Percentiles rank a stretch among this genome's conserved stretches.
These are phyloP conservation scores for Melanotaenia trifasciata DNA, from an alignment of 2,797 vertebrate species.

Conservation along the genomic window DNA sequence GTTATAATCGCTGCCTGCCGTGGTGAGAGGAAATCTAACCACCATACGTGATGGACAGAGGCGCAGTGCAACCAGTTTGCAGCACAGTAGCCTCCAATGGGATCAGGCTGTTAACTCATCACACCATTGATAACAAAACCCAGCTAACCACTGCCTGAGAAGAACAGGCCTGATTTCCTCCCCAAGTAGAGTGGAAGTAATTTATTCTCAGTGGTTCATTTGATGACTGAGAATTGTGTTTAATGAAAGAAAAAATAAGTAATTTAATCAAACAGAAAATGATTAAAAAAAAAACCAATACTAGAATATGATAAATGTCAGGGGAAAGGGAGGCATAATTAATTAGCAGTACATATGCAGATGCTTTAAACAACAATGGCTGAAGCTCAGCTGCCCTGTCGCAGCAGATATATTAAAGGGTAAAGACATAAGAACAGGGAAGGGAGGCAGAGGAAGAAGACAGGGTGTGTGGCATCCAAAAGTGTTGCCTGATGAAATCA, in stretches of 20 bases:
- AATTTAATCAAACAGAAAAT: slow-evolving; percentile 13
- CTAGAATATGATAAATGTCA: not conserved
- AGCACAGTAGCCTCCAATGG: slow-evolving; percentile 38
- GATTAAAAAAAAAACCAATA: slow-evolving; percentile 12
- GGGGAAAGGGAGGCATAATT: not conserved
- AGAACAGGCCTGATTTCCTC: slow-evolving; percentile 35
- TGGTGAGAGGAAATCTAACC: slow-evolving; percentile 70
- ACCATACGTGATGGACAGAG: slow-evolving; percentile 73
- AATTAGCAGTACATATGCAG: slow-evolving; percentile 15
- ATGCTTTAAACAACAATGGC: slow-evolving; percentile 32
- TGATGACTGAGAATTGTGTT: slow-evolving; percentile 42
- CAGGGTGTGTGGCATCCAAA: slow-evolving; percentile 63
- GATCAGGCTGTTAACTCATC: slow-evolving; percentile 59
- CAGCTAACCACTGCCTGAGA: slow-evolving; percentile 32
- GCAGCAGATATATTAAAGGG: slow-evolving; percentile 49
- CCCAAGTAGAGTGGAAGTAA: slow-evolving; percentile 54
- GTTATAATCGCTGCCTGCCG: slow-evolving; percentile 79
- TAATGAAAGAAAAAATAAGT: slow-evolving; percentile 15
- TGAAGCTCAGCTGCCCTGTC: slow-evolving; percentile 37
- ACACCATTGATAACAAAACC: slow-evolving; percentile 43
- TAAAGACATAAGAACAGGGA: slow-evolving; percentile 48
- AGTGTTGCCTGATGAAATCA: slow-evolving; percentile 82
- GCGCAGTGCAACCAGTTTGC: slow-evolving; percentile 70
- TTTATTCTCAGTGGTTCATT: slow-evolving; percentile 41
- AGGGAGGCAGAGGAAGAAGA: slow-evolving; percentile 36